Evolutionary conservation across 2,797 vertebrate genomes (phyloP).

Genomic region (Amniataba percoides): DNA sequence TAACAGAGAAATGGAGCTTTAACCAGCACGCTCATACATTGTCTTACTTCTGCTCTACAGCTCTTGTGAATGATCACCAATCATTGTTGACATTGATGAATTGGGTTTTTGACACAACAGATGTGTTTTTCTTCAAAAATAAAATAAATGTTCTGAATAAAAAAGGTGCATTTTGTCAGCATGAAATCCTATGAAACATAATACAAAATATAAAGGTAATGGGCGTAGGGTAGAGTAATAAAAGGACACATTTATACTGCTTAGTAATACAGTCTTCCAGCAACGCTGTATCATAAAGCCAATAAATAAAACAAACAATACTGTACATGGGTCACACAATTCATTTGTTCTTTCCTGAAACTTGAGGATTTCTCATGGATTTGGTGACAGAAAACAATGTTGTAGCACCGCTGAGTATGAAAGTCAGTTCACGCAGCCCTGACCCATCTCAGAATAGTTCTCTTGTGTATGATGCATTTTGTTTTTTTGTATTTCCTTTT

Average conservation of each 20-base stretch:
- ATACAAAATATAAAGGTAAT: conserved; percentile 65
- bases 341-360: conserved; percentile 68
- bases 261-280: conserved; percentile 78
- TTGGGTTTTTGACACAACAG: conserved; percentile 25
- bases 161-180: conserved; percentile 70
- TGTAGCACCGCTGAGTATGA: conserved; percentile 71
- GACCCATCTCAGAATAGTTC: conserved; percentile 41
- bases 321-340: conserved; percentile 73
- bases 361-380: conserved; percentile 62
- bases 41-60: conserved; percentile 9
- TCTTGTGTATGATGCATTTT: conserved; percentile 7
- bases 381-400: conserved; percentile 56
- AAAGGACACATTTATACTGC: conserved; percentile 70
- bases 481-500: conserved; percentile 24
- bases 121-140: conserved; percentile 33
- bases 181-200: conserved; percentile 59
- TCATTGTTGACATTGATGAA: conserved; percentile 7
- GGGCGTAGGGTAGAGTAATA: conserved; percentile 59
- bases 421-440: conserved; percentile 43
- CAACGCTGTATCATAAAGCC: conserved; percentile 77
- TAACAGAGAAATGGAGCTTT: conserved; percentile 16
- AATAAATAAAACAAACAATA: conserved; percentile 87
- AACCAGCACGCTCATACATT: conserved; percentile 32
- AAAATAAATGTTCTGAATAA: conserved; percentile 49
- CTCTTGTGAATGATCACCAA: conserved; percentile 7